Percentiles rank a stretch among this genome's conserved stretches.
phyloP scores from a whole-genome alignment of 35 echinoderm and acorn worm species.

The Ophiothrix spiculata region DNA sequence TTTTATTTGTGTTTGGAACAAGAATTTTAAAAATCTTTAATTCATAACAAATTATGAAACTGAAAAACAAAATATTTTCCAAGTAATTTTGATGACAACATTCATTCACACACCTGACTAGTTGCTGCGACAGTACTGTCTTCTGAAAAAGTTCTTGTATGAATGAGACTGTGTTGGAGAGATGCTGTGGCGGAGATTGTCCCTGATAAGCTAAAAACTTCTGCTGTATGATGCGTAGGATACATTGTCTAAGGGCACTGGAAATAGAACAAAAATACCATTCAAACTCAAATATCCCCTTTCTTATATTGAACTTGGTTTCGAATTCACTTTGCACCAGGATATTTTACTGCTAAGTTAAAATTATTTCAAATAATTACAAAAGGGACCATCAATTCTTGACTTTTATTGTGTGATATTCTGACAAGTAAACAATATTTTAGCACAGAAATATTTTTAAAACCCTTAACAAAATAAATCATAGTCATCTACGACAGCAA shows the following conservation, averaged over 20 bases:
- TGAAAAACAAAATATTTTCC: too few relatives aligned
- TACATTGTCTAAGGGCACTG: conserved; percentile 41
- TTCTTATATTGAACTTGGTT: background rate
- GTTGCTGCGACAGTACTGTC: conserved; percentile 23
- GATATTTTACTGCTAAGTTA: background rate
- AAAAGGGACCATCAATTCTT: too few relatives aligned
- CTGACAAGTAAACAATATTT: too few relatives aligned
- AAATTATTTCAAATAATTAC: too few relatives aligned
- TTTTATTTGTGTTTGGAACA: too few relatives aligned
- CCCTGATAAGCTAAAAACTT: conserved; percentile 31
- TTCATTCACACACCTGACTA: conserved; percentile 37
- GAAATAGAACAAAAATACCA: background rate
- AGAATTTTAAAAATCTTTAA: too few relatives aligned
- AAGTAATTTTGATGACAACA: too few relatives aligned
- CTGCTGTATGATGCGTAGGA: conserved; percentile 37
- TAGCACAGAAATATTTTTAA: too few relatives aligned
- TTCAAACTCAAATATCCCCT: background rate
- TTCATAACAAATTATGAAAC: too few relatives aligned
- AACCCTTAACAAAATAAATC: too few relatives aligned
- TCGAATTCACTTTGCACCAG: background rate
- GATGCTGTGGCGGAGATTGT: conserved; percentile 35
- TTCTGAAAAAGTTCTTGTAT: conserved; percentile 46
- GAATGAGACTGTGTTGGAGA: conserved; percentile 43
- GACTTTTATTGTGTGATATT: too few relatives aligned
- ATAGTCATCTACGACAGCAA: too few relatives aligned